These are phyloP conservation scores for Pristiophorus japonicus DNA, from an alignment of 2,113 vertebrate genomes.

Conservation along the genomic window DNA sequence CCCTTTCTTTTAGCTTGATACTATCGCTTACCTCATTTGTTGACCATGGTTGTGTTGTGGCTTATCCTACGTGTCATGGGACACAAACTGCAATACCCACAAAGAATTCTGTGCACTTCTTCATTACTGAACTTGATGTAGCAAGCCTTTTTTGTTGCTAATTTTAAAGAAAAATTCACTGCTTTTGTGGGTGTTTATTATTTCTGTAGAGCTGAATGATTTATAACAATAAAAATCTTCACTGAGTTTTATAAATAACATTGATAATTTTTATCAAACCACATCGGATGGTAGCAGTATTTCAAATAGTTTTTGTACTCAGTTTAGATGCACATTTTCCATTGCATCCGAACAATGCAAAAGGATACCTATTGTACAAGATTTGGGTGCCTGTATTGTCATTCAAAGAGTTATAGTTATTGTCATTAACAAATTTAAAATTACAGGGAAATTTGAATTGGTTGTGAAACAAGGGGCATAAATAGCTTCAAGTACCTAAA, in stretches of 20 bases:
- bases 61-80: neutral
- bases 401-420: neutral
- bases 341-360: neutral
- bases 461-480: neutral
- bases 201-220: neutral
- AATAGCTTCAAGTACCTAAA: neutral
- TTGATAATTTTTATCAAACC: neutral
- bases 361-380: neutral
- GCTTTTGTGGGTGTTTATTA: neutral
- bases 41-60: neutral
- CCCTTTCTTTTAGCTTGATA: neutral
- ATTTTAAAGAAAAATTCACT: neutral
- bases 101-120: neutral
- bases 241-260: neutral
- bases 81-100: neutral
- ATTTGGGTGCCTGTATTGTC: neutral
- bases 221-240: neutral
- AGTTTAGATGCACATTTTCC: neutral
- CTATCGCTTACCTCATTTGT: neutral
- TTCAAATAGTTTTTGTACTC: neutral
- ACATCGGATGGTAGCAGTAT: neutral
- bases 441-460: neutral
- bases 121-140: neutral
- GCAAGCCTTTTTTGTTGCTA: neutral
- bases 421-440: neutral